phyloP scores from a whole-genome alignment of 2,888 invertebrate genomes.

The Tetragonisca angustula region DNA sequence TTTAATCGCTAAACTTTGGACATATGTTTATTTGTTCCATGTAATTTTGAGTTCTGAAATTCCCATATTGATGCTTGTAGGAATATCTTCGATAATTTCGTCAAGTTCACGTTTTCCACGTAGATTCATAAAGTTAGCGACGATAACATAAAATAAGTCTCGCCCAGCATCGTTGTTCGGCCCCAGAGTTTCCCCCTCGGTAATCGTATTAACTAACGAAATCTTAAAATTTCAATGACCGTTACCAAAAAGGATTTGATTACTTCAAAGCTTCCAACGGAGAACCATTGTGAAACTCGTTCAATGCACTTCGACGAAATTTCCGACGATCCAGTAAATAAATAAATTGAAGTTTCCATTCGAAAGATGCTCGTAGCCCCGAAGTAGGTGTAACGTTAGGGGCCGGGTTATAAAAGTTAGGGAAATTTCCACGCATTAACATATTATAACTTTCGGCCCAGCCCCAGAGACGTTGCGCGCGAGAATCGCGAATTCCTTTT shows the following conservation, averaged over 20 bases:
- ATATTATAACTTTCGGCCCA: conserved; percentile 3
- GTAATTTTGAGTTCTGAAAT: no score
- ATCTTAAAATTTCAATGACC: not conserved
- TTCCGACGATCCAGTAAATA: not conserved
- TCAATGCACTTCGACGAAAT: not conserved
- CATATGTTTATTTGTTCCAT: no score
- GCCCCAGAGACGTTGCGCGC: not conserved
- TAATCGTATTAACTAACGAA: conserved; percentile 7
- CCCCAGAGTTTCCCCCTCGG: not conserved
- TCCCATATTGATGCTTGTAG: no score
- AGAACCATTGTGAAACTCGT: not conserved
- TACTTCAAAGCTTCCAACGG: not conserved
- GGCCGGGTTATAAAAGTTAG: not conserved
- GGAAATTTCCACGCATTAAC: conserved; percentile 8
- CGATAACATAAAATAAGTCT: not conserved
- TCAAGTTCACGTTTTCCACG: no score
- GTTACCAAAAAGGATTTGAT: not conserved
- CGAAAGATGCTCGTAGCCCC: no score
- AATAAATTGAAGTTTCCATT: not conserved
- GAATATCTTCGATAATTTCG: no score
- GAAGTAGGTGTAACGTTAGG: not conserved
- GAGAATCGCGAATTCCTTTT: conserved; percentile 4
- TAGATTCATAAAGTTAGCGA: no score
- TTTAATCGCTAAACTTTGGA: no score
- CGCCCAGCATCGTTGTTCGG: not conserved